Evolutionary conservation across 1,140 invertebrate species (phyloP), one percentile per base, ranked within the genome.

Genomic region (Chelonus insularis): DNA sequence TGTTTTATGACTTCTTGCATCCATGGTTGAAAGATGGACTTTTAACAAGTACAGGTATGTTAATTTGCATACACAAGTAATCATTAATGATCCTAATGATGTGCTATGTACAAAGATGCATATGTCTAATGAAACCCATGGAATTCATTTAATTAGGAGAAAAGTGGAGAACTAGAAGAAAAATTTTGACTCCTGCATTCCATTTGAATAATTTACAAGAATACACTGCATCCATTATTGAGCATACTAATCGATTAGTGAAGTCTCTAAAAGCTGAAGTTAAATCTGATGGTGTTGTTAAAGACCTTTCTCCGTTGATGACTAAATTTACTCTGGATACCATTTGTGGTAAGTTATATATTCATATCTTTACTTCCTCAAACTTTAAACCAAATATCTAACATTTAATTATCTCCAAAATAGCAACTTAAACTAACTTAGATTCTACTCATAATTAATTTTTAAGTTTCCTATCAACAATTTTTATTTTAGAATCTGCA

Each of bases 131-230:
- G n/a, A n/a, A n/a, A n/a, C n/a, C n/a, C n/a, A n/a, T n/a, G n/a
- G 43, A 23, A 23, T 21, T 8, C 4, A 20, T 12, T 55, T 39
- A n/a, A 23, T n/a, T 36, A 86, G 91, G 91, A 36, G 79, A 84
- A 18, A 91, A 91, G 79, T 96, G 93, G 92, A 85, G 85, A 52
- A 74, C 76, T 0, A 81, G 91, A 9, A 82, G 93, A 45, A 93
- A 91, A 79, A 79, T 94, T 16, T 73, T 95, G 0, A 94, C 93
- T 0, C 92, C 93, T 1, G 88, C 91, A 11, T 95, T 95, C 75
- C 93, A 95, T 77, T 94, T 95, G 74, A 88, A 89, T 66, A 92
- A 94, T 63, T 80, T 95, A 1, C 84, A 89, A 57, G 86, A 91
- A 68, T 95, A 92, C 73, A 71, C 90, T 25, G 80, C 84, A 3